phyloP scores from a whole-genome alignment of 2,888 invertebrate species.

The Megaustenia siamemsis region DNA sequence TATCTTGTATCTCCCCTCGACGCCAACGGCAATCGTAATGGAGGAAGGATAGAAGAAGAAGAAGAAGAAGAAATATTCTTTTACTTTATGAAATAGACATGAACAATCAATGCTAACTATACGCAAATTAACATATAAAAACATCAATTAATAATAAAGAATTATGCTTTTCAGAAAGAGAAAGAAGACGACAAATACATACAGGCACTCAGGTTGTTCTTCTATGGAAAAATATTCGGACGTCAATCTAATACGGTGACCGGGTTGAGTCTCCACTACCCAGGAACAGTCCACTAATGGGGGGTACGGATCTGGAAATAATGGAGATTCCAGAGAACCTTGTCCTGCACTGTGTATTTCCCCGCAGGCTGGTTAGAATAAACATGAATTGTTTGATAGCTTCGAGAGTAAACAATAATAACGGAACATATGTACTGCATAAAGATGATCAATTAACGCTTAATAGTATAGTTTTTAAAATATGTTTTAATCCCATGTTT shows the following conservation, averaged over 20 bases:
- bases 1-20: no score
- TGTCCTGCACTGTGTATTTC: constrained; percentile 51
- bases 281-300: constrained; percentile 59
- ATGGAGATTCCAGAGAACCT: constrained; percentile 56
- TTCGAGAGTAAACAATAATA: not conserved
- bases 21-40: no score
- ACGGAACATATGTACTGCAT: no score
- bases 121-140: not conserved
- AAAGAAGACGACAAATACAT: constrained; percentile 41
- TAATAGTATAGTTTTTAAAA: no score
- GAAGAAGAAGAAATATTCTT: no score
- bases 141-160: not conserved
- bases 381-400: not conserved
- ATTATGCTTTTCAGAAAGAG: not conserved
- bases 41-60: no score
- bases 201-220: constrained; percentile 59
- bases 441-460: no score
- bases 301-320: constrained; percentile 59
- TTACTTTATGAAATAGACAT: no score
- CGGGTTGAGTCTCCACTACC: constrained; percentile 54
- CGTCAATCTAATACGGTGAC: constrained; percentile 54
- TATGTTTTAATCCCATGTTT: no score
- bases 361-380: constrained; percentile 50
- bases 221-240: constrained; percentile 58
- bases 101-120: no score